Evolutionary conservation across 2,888 invertebrate species (phyloP).

Genomic region (Eupeodes luniger): DNA sequence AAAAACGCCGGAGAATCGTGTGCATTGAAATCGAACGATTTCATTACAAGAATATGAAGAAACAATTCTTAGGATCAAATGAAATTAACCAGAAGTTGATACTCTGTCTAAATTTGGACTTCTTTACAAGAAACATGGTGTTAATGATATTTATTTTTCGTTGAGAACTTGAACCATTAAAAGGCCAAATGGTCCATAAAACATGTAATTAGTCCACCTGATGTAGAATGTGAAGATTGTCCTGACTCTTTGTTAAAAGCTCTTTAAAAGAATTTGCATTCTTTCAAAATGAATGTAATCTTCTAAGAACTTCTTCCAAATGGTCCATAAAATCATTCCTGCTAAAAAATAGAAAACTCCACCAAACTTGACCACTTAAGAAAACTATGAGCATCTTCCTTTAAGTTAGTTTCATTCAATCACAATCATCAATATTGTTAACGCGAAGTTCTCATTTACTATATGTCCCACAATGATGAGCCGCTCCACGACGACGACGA

Average conservation of each 20-base stretch:
- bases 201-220: not conserved
- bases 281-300: not conserved
- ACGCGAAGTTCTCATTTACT: slow-evolving; percentile 28
- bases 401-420: slow-evolving; percentile 19
- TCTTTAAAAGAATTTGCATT: not conserved
- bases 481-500: too few species aligned
- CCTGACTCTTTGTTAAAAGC: not conserved
- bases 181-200: not conserved
- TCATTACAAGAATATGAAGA: too few species aligned
- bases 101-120: too few species aligned
- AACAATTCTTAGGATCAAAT: too few species aligned
- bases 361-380: slow-evolving; percentile 3
- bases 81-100: too few species aligned
- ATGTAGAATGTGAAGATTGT: not conserved
- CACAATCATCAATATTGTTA: slow-evolving; percentile 42
- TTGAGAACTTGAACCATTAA: too few species aligned
- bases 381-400: not conserved
- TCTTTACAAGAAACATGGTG: too few species aligned
- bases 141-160: too few species aligned
- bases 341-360: not conserved
- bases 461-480: slow-evolving; percentile 9
- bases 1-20: too few species aligned
- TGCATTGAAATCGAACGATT: too few species aligned
- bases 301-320: not conserved
- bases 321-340: not conserved